phyloP scores from a whole-genome alignment of 2,797 vertebrate genomes.

The Phrynocephalus guinanensis region DNA sequence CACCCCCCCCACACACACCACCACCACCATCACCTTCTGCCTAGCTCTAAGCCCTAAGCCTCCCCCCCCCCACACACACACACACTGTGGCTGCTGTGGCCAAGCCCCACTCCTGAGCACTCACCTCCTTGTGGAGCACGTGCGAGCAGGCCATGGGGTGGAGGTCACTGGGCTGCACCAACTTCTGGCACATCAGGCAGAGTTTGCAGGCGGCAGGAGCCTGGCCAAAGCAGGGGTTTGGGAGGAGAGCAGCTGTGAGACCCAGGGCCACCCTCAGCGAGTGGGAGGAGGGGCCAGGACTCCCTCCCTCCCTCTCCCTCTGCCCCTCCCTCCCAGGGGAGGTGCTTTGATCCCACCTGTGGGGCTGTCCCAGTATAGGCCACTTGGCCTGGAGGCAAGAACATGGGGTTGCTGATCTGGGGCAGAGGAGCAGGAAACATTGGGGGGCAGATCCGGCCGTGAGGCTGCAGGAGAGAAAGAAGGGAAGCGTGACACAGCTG shows the following conservation, averaged over 20 bases:
- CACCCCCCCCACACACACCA: neutral
- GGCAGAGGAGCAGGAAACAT: constrained; percentile 76
- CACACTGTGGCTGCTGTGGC: neutral
- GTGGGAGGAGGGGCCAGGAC: neutral
- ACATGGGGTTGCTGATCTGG: constrained; percentile 79
- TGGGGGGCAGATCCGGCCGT: constrained; percentile 80
- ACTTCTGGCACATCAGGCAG: constrained; percentile 93
- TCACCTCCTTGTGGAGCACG: constrained; percentile 88
- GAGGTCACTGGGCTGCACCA: constrained; percentile 83
- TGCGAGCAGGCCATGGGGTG: constrained; percentile 89
- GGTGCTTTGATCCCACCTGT: constrained; percentile 74
- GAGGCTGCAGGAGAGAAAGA: constrained; percentile 69
- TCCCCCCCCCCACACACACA: too few relatives aligned
- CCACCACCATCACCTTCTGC: neutral
- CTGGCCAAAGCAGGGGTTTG: constrained; percentile 47
- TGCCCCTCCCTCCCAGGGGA: fast-evolving
- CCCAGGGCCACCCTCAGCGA: too few relatives aligned
- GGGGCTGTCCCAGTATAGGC: constrained; percentile 76
- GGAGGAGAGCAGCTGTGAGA: neutral
- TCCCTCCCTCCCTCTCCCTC: fast-evolving
- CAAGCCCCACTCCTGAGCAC: constrained; percentile 26
- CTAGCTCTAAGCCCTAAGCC: too few relatives aligned
- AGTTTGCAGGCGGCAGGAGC: constrained; percentile 81
- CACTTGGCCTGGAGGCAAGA: constrained; percentile 76
- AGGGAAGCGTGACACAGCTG: too few relatives aligned